A percentile compares a stretch with the other conserved stretches of the same genome.
Conservation (phyloP, 92 coral and sea anemone species). For the Porites cylindrica region DNA sequence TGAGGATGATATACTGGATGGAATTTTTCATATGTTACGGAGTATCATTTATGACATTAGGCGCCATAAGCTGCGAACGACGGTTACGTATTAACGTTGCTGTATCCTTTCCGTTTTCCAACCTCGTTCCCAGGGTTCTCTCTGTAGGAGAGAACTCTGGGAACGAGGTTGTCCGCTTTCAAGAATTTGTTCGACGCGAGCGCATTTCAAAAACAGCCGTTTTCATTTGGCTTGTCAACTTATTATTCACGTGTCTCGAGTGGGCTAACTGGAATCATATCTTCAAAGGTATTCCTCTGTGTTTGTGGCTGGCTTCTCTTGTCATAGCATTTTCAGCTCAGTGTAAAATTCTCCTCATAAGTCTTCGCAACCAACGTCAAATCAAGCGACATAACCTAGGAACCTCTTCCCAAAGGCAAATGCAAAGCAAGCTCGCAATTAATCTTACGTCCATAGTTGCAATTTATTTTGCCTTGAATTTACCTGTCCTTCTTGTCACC, state of each 20-base stretch:
- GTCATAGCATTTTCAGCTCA: constrained; percentile 59
- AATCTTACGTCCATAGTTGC: constrained; percentile 74
- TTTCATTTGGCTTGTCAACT: constrained; percentile 69
- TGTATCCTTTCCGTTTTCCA: constrained; percentile 63
- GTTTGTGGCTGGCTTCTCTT: constrained; percentile 63
- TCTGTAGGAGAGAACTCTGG: too few species aligned
- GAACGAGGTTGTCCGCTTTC: neutral
- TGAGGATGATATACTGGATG: constrained; percentile 73
- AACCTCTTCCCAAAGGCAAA: neutral
- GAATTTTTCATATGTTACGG: constrained; percentile 82
- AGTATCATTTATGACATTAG: constrained; percentile 83
- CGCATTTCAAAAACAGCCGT: constrained; percentile 48
- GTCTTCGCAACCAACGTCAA: constrained; percentile 52
- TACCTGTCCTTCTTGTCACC: constrained; percentile 72
- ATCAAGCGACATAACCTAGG: neutral
- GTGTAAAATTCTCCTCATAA: constrained; percentile 52
- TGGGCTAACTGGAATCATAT: constrained; percentile 65
- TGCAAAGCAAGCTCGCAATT: constrained; percentile 69
- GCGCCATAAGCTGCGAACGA: constrained; percentile 81
- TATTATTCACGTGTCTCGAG: constrained; percentile 63
- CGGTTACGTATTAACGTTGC: constrained; percentile 66
- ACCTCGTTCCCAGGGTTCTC: too few species aligned
- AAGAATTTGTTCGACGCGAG: constrained; percentile 41
- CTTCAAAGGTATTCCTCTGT: constrained; percentile 66
- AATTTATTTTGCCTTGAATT: constrained; percentile 59